These are phyloP conservation scores for Nannospalax galili DNA, from an alignment of 2,113 vertebrate genomes.

Conservation along the genomic window DNA sequence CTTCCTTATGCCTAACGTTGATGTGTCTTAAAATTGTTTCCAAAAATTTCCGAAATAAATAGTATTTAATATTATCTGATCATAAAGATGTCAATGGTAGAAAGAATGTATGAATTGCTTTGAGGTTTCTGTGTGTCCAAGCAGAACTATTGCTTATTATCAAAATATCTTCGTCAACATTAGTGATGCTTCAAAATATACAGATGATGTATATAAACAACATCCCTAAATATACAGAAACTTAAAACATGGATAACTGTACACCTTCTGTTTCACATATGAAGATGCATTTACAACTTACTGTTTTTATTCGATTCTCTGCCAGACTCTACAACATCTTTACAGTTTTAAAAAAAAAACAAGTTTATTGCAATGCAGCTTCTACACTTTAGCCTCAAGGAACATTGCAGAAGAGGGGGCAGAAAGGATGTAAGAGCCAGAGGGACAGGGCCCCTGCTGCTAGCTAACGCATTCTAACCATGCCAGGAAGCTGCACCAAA, in stretches of 20 bases:
- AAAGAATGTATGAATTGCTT: background rate
- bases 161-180: background rate
- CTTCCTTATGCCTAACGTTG: background rate
- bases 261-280: slow-evolving; percentile 4
- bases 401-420: no score
- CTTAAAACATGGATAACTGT: background rate
- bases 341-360: slow-evolving; percentile 32
- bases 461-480: no score
- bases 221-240: background rate
- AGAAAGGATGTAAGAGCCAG: no score
- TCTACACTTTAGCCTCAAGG: no score
- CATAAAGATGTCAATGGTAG: background rate
- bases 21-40: background rate
- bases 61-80: background rate
- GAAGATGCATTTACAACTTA: background rate
- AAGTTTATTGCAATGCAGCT: background rate
- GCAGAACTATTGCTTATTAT: background rate
- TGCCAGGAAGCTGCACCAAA: no score
- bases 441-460: no score
- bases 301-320: slow-evolving; percentile 24
- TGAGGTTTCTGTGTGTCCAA: background rate
- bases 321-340: background rate
- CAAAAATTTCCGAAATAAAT: background rate
- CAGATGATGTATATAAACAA: background rate
- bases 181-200: background rate